These are phyloP conservation scores for Picus viridis DNA, from an alignment of 2,797 vertebrate species.

Conservation along the genomic window DNA sequence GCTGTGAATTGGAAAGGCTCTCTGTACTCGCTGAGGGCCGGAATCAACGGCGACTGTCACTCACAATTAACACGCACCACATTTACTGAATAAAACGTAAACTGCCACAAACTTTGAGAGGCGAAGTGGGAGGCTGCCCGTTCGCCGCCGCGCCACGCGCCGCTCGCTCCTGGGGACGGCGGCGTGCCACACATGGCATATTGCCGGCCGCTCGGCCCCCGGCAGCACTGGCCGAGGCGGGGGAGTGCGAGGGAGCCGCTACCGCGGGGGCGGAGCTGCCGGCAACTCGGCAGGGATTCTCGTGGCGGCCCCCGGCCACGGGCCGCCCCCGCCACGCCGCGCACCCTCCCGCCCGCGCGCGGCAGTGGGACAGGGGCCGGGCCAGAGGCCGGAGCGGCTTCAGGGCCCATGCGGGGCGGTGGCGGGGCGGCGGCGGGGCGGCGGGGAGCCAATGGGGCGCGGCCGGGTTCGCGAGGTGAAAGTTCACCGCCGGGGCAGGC, in stretches of 20 bases:
- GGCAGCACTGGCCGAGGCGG: background rate
- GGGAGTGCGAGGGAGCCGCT: background rate
- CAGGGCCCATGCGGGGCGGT: background rate
- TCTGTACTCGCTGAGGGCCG: background rate
- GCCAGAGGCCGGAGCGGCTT: background rate
- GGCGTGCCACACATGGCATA: background rate
- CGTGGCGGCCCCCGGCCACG: background rate
- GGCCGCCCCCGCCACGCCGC: background rate
- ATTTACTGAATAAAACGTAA: background rate
- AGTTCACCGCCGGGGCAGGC: conserved; percentile 78
- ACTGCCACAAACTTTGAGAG: background rate
- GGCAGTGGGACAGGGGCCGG: background rate
- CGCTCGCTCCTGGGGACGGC: background rate
- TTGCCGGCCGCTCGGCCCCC: background rate
- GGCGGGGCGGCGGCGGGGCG: background rate
- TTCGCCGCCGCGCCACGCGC: background rate
- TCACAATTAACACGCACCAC: background rate
- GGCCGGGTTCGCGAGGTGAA: conserved; percentile 79
- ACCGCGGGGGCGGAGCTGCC: background rate
- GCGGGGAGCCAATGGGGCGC: conserved; percentile 61
- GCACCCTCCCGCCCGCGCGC: background rate
- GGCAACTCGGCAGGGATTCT: background rate
- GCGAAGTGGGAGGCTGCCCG: background rate
- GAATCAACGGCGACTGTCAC: background rate
- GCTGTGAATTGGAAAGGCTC: background rate